These are phyloP conservation scores for Eurytoma adleriae DNA, from an alignment of 2,888 invertebrate species.

Conservation along the genomic window DNA sequence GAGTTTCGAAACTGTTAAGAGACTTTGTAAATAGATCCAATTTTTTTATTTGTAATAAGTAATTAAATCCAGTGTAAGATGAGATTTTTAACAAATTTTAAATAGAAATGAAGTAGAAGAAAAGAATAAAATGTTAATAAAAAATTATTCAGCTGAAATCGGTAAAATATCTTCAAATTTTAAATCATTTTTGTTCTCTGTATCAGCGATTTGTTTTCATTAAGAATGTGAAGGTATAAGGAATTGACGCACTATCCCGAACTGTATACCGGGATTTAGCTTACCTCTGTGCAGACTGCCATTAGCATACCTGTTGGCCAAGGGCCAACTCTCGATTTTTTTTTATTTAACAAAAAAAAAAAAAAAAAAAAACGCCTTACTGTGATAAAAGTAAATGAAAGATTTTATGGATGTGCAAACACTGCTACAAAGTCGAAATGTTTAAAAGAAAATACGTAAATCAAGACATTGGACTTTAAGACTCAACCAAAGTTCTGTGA, in stretches of 20 bases:
- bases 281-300: slow-evolving; percentile 64
- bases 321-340: slow-evolving; percentile 43
- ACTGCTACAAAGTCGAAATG: slow-evolving; percentile 29
- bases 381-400: slow-evolving; percentile 57
- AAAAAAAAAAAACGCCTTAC: slow-evolving; percentile 56
- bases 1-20: too few relatives aligned
- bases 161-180: not conserved
- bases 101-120: too few relatives aligned
- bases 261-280: slow-evolving; percentile 55
- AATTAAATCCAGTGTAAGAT: slow-evolving; percentile 48
- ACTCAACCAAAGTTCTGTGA: slow-evolving; percentile 58
- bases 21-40: too few relatives aligned
- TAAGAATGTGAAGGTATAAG: slow-evolving; percentile 42
- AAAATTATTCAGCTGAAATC: not conserved
- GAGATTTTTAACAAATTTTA: not conserved
- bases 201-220: not conserved
- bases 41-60: too few relatives aligned
- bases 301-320: slow-evolving; percentile 58
- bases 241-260: slow-evolving; percentile 61
- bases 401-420: slow-evolving; percentile 11
- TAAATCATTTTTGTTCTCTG: too few relatives aligned
- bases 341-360: slow-evolving; percentile 32
- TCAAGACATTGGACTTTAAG: slow-evolving; percentile 12
- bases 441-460: slow-evolving; percentile 18
- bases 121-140: slow-evolving; percentile 12